Percentiles rank a stretch among this genome's conserved stretches.
phyloP scores from a whole-genome alignment of 2,797 vertebrate genomes.

The Chelidonichthys spinosus region DNA sequence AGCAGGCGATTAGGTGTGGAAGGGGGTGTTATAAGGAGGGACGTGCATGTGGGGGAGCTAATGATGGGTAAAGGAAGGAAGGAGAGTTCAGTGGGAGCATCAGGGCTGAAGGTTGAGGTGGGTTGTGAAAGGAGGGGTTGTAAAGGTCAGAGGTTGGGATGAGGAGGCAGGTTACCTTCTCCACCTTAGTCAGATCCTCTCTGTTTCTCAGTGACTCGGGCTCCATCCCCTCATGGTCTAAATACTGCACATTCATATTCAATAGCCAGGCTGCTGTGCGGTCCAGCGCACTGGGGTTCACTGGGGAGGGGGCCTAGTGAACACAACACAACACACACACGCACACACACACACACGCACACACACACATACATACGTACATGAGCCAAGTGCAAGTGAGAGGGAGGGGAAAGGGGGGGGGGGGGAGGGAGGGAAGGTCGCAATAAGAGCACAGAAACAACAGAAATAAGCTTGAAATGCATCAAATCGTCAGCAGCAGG shows the following conservation, averaged over 20 bases:
- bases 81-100: constrained; percentile 48
- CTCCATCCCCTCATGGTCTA: constrained; percentile 97
- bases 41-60: constrained; percentile 40
- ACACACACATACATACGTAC: constrained; percentile 75
- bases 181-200: constrained; percentile 96
- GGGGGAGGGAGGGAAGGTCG: constrained; percentile 43
- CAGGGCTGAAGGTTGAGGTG: constrained; percentile 60
- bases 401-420: constrained; percentile 35
- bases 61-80: constrained; percentile 56
- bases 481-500: constrained; percentile 69
- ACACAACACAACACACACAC: constrained; percentile 85
- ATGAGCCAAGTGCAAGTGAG: constrained; percentile 77
- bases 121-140: constrained; percentile 62
- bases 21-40: constrained; percentile 34
- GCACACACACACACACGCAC: constrained; percentile 75
- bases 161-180: constrained; percentile 91
- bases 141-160: constrained; percentile 60
- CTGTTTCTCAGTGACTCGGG: constrained; percentile 96
- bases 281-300: constrained; percentile 99
- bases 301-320: constrained; percentile 97
- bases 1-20: constrained; percentile 32
- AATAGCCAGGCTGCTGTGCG: constrained; percentile 99
- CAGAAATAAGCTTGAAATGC: constrained; percentile 78
- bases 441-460: constrained; percentile 74
- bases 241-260: constrained; percentile 99